Evolutionary conservation across 2,797 vertebrate genomes (phyloP), one percentile per base, ranked within the genome.

Genomic region (Adelosebastes latens): DNA sequence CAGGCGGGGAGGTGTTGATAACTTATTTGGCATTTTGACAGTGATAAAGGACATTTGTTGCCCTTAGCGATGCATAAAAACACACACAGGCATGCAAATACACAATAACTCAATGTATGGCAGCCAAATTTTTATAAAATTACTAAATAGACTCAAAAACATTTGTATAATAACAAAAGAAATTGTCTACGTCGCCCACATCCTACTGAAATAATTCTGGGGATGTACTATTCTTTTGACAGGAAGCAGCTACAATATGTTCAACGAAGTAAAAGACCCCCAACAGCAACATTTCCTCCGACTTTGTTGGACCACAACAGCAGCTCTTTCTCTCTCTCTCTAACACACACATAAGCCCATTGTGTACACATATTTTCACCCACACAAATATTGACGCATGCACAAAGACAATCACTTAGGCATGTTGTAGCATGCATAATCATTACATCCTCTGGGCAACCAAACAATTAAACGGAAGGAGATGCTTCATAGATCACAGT

Each of bases 1-100:
- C 76, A 82, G 77, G 76, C 74, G 10, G 63, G 77, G 73, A 87
- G 83, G 84, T 90, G 84, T 86, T 91, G 87, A 90, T 92, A 84
- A 91, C 86, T 91, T 88, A 79, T 88, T 91, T 92, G 91, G 80
- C 89, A 92, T 93, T 92, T 92, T 92, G 90, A 93, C 90, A 90
- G 86, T 81, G 75, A 89, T 83, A 91, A 93, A 93, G 92, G 88
- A 93, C 89, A 86, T 85, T 80, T 89, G 80, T 89, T 89, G 88
- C 92, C 89, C 74, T 81, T 66, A 87, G 91, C 87, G 6, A 88
- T 83, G 69, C 61, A 80, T 59, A 72, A 68, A 85, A 82, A 81
- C 60, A 83, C 80, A 76, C 64, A 75, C 63, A 72, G 24, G 11
- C 73, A 89, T 77, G 58, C 32, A 90, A 82, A 89, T 64, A 75